Evolutionary conservation across 2,797 vertebrate species (phyloP), one percentile per base, ranked within the genome.

Genomic region (Nothura maculosa): DNA sequence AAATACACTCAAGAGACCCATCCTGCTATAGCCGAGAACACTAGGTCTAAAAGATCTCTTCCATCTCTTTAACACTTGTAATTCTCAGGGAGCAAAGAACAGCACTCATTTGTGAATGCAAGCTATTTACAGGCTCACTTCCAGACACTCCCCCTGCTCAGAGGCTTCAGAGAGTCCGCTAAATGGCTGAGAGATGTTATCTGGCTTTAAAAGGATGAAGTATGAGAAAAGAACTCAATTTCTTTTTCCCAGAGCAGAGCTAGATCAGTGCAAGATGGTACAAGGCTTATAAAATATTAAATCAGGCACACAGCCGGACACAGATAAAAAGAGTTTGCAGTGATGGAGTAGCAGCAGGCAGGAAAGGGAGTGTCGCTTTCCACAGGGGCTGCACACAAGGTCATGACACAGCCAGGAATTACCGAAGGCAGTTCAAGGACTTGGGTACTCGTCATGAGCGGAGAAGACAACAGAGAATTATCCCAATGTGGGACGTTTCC

Each of bases 281-380:
- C 66, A 32, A 81, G 89, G 82, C 70, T 97, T 91, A 94, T 95
- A 94, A 95, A 97, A 96, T 89, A 97, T 96, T 97, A 95, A 96
- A 94, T 83, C 88, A 82, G 81, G 85, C 92, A 87, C 80, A 89
- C 1, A 87, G 94, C 20, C 75, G 94, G 95, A 52, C 28, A 38
- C 38, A 75, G 81, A 94, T 40, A 27, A 75, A 72, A 80, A 80
- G 61, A 75, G 90, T 14, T 77, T 52, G 60, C 74, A 69, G 5
- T 27, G 77, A 80, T 69, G 81, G 28, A 85, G 57, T 17, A 85
- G 52, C 89, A 69, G 67, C 45, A 90, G 87, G 92, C 24, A 48
- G 6, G 60, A 87, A 96, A 64, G 47, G 38, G 12, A 19, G 34
- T 21, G n/a, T 47, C 48, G 54, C 34, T 24, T 20, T 68, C 21